A percentile compares a stretch with the other conserved stretches of the same genome.
phyloP scores from a whole-genome alignment of 2,113 vertebrate species.

The Centropus bengalensis region DNA sequence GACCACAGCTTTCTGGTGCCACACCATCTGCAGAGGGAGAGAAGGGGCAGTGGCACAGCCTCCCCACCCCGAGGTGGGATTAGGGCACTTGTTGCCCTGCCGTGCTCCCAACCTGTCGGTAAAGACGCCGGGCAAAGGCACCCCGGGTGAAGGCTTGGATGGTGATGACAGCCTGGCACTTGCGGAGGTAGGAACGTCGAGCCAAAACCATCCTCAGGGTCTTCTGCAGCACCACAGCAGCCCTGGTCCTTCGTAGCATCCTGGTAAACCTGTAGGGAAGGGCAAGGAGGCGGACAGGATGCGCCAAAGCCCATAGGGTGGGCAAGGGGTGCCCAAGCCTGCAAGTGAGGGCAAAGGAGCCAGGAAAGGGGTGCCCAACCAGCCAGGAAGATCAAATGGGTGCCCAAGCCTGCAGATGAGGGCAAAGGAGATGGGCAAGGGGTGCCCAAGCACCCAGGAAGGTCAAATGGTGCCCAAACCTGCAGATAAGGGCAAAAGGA shows the following conservation, averaged over 20 bases:
- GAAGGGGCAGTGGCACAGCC: rapidly evolving
- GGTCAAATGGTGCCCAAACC: too few species aligned
- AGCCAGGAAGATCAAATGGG: neutral
- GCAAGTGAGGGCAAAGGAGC: too few species aligned
- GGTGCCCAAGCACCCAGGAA: too few species aligned
- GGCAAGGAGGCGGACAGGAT: too few species aligned
- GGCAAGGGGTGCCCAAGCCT: too few species aligned
- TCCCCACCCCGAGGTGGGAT: neutral
- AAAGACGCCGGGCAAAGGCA: constrained; percentile 45
- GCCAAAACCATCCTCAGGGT: constrained; percentile 72
- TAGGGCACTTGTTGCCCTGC: neutral
- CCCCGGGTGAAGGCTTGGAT: constrained; percentile 80
- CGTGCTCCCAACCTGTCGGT: constrained; percentile 64
- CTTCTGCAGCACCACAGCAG: constrained; percentile 78
- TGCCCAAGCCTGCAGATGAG: too few species aligned
- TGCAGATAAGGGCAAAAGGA: too few species aligned
- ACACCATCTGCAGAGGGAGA: constrained; percentile 54
- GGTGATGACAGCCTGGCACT: constrained; percentile 65
- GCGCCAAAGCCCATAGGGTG: too few species aligned
- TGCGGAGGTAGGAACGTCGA: constrained; percentile 53
- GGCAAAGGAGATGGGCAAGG: too few species aligned
- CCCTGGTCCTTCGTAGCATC: constrained; percentile 67
- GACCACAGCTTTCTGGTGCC: constrained; percentile 61
- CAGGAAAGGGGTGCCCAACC: neutral
- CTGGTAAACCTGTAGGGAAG: constrained; percentile 40